Evolutionary conservation across 2,797 vertebrate species (phyloP).

Genomic region (Micropoecilia bifurca): DNA sequence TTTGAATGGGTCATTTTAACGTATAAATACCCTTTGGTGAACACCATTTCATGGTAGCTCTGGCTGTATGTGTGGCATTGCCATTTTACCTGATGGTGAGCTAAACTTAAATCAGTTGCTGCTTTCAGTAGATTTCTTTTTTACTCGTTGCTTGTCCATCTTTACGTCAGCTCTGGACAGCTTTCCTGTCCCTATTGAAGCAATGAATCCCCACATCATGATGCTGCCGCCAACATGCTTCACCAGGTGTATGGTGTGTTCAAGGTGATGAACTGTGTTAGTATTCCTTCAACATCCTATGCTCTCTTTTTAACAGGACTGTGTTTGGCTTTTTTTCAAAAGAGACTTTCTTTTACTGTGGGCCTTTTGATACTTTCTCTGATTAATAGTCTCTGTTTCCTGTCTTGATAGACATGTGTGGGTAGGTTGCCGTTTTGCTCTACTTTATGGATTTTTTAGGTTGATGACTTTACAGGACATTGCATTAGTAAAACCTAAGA

Average conservation of each 20-base stretch:
- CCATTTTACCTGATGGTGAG: neutral
- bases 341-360: neutral
- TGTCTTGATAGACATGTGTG: neutral
- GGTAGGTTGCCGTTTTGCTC: neutral
- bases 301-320: neutral
- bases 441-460: neutral
- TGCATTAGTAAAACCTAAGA: conserved; percentile 14
- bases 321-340: neutral
- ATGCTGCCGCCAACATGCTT: neutral
- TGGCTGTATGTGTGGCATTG: neutral
- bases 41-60: neutral
- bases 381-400: neutral
- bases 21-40: neutral
- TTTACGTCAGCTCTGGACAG: neutral
- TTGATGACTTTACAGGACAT: neutral
- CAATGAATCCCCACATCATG: neutral
- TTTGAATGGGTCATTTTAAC: neutral
- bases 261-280: neutral
- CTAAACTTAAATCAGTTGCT: neutral
- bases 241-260: neutral
- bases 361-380: neutral
- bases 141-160: neutral
- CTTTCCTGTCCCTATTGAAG: neutral
- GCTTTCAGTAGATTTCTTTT: neutral
- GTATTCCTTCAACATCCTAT: neutral